Evolutionary conservation across 2,113 vertebrate genomes (phyloP).

Genomic region (Cyprinus carpio): DNA sequence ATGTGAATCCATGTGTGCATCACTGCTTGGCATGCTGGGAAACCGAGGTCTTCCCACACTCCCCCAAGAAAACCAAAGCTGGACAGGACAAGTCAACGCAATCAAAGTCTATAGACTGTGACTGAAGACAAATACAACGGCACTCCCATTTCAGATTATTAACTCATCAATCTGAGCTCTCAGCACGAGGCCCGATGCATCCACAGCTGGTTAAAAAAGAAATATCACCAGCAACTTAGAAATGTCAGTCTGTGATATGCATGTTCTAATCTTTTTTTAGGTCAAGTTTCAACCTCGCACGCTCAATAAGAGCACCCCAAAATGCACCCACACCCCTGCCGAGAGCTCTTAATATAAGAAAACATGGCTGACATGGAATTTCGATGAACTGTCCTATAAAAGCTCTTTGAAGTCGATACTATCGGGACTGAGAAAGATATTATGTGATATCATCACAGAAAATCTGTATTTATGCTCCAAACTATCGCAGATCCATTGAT

Average conservation of each 20-base stretch:
- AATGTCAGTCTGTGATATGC: background rate
- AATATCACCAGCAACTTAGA: conserved; percentile 8
- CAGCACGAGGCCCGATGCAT: background rate
- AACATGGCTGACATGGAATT: background rate
- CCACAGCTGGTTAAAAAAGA: conserved; percentile 7
- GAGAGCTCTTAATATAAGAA: conserved; percentile 16
- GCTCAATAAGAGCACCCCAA: background rate
- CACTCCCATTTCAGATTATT: conserved; percentile 52
- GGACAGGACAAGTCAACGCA: conserved; percentile 18
- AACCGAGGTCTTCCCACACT: conserved; percentile 39
- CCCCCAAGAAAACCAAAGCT: conserved; percentile 21
- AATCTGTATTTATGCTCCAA: background rate
- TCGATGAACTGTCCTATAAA: background rate
- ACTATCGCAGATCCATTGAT: conserved; percentile 19
- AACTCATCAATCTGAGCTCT: conserved; percentile 49
- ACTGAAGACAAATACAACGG: conserved; percentile 33
- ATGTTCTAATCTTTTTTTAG: background rate
- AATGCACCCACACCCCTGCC: conserved; percentile 2
- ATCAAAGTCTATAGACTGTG: conserved; percentile 51
- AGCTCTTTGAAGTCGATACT: conserved; percentile 31
- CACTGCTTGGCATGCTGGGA: conserved; percentile 36
- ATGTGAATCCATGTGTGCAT: conserved; percentile 31
- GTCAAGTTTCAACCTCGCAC: background rate
- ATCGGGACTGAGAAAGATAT: background rate
- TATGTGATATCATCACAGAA: background rate